Base-by-base conservation (phyloP, 2,113 vertebrate genomes). In the Eolophus roseicapilla region DNA sequence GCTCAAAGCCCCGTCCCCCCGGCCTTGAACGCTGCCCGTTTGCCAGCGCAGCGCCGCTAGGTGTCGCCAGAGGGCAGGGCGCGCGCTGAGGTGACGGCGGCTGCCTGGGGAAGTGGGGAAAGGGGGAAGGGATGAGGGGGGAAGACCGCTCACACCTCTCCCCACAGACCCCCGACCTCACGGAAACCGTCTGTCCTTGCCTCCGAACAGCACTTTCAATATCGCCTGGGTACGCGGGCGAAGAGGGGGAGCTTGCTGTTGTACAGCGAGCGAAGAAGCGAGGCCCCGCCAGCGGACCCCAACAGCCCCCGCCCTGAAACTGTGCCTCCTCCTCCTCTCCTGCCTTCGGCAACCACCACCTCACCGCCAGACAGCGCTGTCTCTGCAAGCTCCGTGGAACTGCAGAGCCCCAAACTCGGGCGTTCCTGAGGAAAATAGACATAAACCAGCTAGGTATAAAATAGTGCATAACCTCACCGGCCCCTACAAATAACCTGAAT, bases 351-450 rank as follows among this genome's bases (percentile, higher is more conserved):
- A 20, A 2, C 1, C 6, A 3, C 9, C 31, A 3, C 28, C 41
- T 31, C 28, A 4, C 18, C 31, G 6, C 17, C 17, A 0, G 14
- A 17, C 39, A 3, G 10, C 17, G 0, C n/a, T 64, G 23, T 4
- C 44, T 28, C n/a, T 7, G 18, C 21, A 7, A 44, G 33, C 28
- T 28, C 21, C 3, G 1, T 2, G n/a, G 5, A 31, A 4, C 27
- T 23, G 31, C 82, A 17, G 37, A 31, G 47, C 47, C 78, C 3
- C 46, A 2, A 4, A 13, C 31, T 7, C 52, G 25, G 25, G 29
- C 7, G 17, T 20, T 21, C 47, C n/a, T 39, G 57, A 31, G n/a
- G 52, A 39, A 47, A 50, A 27, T 14, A 17, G 35, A 5, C 67
- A 15, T 35, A 24, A 59, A 59, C 21, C 3, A 5, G n/a, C 43